These are phyloP conservation scores for Sycophila texana DNA, from an alignment of 2,888 invertebrate species.

Conservation along the genomic window DNA sequence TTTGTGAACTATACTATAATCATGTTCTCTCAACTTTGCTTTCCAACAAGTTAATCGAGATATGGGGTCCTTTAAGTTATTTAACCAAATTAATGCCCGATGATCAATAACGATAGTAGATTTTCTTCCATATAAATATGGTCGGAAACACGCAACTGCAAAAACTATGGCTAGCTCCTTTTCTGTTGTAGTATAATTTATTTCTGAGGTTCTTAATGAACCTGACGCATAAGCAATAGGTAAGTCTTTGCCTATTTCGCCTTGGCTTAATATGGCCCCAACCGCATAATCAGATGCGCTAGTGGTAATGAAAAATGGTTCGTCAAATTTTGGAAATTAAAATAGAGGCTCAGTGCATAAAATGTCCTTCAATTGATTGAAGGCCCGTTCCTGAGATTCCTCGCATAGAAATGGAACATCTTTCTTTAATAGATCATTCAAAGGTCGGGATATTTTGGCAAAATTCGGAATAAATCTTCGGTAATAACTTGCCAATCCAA, in stretches of 20 bases:
- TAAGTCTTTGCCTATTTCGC: not conserved
- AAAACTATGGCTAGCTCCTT: slow-evolving; percentile 15
- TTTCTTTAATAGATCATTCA: slow-evolving; percentile 3
- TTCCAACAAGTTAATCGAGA: not conserved
- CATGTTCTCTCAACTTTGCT: slow-evolving; percentile 7
- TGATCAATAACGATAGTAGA: slow-evolving; percentile 12
- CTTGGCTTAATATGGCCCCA: not conserved
- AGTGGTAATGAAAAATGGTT: slow-evolving; percentile 4
- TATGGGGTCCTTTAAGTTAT: not conserved
- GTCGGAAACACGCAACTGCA: not conserved
- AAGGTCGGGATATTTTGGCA: slow-evolving; percentile 7
- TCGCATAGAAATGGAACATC: not conserved
- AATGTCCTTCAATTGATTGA: not conserved
- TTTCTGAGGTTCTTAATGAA: not conserved
- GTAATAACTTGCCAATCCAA: slow-evolving; percentile 13
- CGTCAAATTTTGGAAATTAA: not conserved
- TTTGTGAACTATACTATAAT: not conserved
- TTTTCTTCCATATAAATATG: slow-evolving; percentile 14
- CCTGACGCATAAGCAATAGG: slow-evolving; percentile 3
- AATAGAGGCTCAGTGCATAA: not conserved
- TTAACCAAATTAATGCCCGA: slow-evolving; percentile 19
- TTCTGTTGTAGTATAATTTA: slow-evolving; percentile 17
- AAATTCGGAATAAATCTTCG: slow-evolving; percentile 16
- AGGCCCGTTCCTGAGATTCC: not conserved
- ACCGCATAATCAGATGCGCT: slow-evolving; percentile 14